Evolutionary conservation across 2,797 vertebrate genomes (phyloP).

Genomic region (Mionectes olivaceus): DNA sequence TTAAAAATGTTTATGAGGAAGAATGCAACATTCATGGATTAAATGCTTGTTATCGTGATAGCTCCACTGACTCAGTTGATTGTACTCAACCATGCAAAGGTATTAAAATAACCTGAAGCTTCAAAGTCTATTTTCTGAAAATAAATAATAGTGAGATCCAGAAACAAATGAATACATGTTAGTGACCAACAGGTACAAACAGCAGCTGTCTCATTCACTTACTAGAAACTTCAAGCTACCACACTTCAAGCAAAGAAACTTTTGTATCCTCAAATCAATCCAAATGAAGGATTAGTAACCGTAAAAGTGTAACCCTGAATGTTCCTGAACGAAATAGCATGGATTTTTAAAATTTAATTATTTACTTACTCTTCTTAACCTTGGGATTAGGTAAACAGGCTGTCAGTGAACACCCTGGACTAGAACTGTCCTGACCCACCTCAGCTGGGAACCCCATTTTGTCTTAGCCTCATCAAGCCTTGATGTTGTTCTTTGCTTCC

Average conservation of each 20-base stretch:
- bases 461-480: rapidly evolving
- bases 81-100: not conserved
- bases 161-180: not conserved
- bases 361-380: not conserved
- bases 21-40: not conserved
- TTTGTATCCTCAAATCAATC: not conserved
- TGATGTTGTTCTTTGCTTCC: not conserved
- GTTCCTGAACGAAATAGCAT: not conserved
- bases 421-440: not conserved
- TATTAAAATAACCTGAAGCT: not conserved
- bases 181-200: not conserved
- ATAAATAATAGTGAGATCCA: not conserved
- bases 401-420: rapidly evolving
- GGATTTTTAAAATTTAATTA: not conserved
- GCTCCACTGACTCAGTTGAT: not conserved
- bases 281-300: not conserved
- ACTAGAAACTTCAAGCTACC: not conserved
- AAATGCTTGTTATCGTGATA: not conserved
- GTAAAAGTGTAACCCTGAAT: not conserved
- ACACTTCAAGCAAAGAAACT: not conserved
- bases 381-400: not conserved
- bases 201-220: not conserved
- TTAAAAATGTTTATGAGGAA: not conserved
- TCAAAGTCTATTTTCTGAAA: not conserved
- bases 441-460: not conserved